Base-by-base conservation (phyloP, 2,797 vertebrate genomes). In the Halcyon badia region DNA sequence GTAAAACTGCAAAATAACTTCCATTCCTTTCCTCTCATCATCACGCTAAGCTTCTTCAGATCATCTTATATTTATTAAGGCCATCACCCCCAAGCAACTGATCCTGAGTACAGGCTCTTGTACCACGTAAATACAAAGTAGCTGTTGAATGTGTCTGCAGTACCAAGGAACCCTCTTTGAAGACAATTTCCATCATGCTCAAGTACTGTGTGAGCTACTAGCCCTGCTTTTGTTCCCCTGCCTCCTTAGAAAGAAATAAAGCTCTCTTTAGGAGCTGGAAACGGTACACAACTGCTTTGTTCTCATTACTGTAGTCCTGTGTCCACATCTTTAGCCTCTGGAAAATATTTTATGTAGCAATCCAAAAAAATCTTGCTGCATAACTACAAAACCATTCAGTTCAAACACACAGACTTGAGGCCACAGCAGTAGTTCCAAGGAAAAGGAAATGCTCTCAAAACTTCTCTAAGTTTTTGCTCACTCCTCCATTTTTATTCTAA, bases 381-480 rank as follows among this genome's bases (percentile, higher is more conserved):
- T n/a, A 72, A 66, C 37, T 73, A 64, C n/a, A 58, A 73, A 93
- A 44, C 8, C 33, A 57, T 68, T 49, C 49, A 22, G 28, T 41
- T 83, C 75, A 58, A 51, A 57, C 20, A 42, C 0, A 0, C 11
- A 77, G 35, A 48, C 62, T 82, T 68, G 3, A 60, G 11, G 22
- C 9, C 21, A 51, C 30, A 54, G 65, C 33, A 79, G 13, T 14
- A 58, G n/a, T 81, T 90, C 31, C 31, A 65, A 30, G 37, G 22
- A 70, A 84, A 86, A 94, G 52, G n/a, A 89, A 87, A 54, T 9
- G 22, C 25, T 60, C 41, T 64, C 22, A 70, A 66, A 70, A 66
- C 8, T 54, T 68, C 31, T 62, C 10, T 15, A 76, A 42, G 51
- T 24, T 88, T 76, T 31, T 94, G 51, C 51, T 35, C 3, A 14